Base-by-base conservation (phyloP, 2,888 invertebrate species). In the Plemyria rubiginata region DNA sequence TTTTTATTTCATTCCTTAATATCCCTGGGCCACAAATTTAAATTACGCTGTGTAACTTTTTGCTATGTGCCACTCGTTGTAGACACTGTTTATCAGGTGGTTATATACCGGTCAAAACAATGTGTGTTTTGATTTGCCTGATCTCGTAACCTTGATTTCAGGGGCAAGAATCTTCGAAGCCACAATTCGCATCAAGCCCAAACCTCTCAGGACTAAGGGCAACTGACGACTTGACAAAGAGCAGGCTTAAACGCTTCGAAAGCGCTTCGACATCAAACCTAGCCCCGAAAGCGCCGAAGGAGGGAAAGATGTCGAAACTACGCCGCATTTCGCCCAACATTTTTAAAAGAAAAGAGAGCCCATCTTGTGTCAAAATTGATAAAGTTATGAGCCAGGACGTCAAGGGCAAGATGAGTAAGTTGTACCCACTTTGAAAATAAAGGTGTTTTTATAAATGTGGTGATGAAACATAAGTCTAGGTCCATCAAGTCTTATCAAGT, bases 161-260 rank as follows among this genome's bases (percentile, higher is more conserved):
- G 92, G 83, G 76, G 8, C 46, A 78, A 40, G 91, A 91, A 65
- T 65, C 75, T 15, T 71, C 82, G 0, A 91, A 85, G 74, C 63
- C 78, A 4, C 90, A 92, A 70, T 92, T 87, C 58, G 84, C 87
- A 2, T 92, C 92, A 0, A 91, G 89, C 56, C 92, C 92, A 0
- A 92, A 92, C 60, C 74, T 92, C 12, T 85, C 87, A 0, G 81
- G 80, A 0, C 56, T 83, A 28, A 59, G 66, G 9, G 67, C 72
- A 0, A 78, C 77, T 1, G 85, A 88, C 6, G 85, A 86, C 22
- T 70, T 77, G 2, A 63, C 74, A 0, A 88, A 84, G 64, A 77
- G 70, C 41, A 77, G 70, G 15, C 65, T 88, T 6, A 86, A 80
- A 59, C 79, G 87, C 1, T 72, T 73, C 12, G 91, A 88, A 7